These are phyloP conservation scores for Sebastes ruberrimus DNA, from an alignment of 2,797 vertebrate genomes.

Conservation along the genomic window DNA sequence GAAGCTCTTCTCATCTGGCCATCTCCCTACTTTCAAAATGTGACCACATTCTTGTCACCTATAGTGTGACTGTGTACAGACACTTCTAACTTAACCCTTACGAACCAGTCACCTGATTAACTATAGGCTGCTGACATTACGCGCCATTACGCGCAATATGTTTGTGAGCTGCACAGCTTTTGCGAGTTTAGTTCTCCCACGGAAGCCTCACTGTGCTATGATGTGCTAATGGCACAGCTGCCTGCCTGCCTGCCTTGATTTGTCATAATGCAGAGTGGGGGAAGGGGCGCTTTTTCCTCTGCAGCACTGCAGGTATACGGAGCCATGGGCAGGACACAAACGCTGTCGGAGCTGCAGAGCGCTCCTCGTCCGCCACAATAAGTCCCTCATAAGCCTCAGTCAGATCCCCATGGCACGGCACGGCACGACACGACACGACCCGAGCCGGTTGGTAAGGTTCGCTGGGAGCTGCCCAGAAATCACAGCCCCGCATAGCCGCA, in stretches of 20 bases:
- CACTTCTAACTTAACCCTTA: slow-evolving; percentile 7
- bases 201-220: slow-evolving; percentile 76
- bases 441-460: neutral
- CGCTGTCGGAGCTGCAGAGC: slow-evolving; percentile 71
- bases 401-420: slow-evolving; percentile 9
- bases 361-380: slow-evolving; percentile 44
- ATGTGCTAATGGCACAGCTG: slow-evolving; percentile 85
- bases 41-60: slow-evolving; percentile 1
- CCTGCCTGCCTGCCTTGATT: slow-evolving; percentile 90
- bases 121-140: slow-evolving; percentile 18
- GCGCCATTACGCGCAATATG: slow-evolving; percentile 26
- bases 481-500: slow-evolving; percentile 39
- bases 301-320: slow-evolving; percentile 90
- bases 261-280: slow-evolving; percentile 93
- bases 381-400: slow-evolving; percentile 34
- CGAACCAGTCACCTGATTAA: slow-evolving; percentile 31
- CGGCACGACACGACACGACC: no score
- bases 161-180: slow-evolving; percentile 13
- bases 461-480: slow-evolving; percentile 19
- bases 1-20: neutral
- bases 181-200: slow-evolving; percentile 57
- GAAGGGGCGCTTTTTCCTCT: slow-evolving; percentile 82
- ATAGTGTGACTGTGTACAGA: slow-evolving; percentile 15
- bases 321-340: slow-evolving; percentile 84
- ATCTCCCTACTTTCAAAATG: neutral